Conservation (phyloP, 2,797 vertebrate species). For the Amphiprion clarkii region DNA sequence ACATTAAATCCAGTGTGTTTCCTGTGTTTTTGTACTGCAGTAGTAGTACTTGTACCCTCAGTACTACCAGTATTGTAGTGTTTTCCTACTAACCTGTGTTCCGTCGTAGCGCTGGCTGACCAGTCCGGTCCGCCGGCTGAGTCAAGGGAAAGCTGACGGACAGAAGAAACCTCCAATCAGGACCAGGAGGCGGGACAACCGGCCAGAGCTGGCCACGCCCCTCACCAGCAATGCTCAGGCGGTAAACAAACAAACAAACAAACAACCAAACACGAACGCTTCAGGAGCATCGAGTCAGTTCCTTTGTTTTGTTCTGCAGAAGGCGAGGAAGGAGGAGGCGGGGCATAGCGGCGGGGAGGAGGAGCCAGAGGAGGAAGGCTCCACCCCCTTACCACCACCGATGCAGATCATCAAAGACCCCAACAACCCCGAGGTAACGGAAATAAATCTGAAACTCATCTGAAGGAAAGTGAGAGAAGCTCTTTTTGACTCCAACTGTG, state of each 20-base stretch:
- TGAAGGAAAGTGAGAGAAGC: no score
- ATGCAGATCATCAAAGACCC: slow-evolving; percentile 98
- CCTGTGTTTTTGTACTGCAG: no score
- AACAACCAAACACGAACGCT: neutral
- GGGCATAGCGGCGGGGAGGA: slow-evolving; percentile 92
- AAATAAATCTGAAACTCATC: no score
- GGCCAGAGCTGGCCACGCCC: slow-evolving; percentile 84
- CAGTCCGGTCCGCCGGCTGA: slow-evolving; percentile 92
- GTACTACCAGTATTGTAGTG: no score
- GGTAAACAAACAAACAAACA: slow-evolving; percentile 22
- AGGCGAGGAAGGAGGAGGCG: slow-evolving; percentile 74
- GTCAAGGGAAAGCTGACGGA: slow-evolving; percentile 93
- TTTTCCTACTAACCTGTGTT: neutral
- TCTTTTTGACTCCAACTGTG: no score
- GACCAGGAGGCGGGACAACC: slow-evolving; percentile 90
- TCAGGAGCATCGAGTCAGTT: no score
- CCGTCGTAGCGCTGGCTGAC: slow-evolving; percentile 81
- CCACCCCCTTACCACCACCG: slow-evolving; percentile 91
- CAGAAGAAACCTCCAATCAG: slow-evolving; percentile 89
- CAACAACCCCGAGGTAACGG: slow-evolving; percentile 81
- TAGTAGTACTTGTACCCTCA: no score
- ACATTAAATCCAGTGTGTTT: no score
- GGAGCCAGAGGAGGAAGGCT: slow-evolving; percentile 94
- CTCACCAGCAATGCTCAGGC: slow-evolving; percentile 89
- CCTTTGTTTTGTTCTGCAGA: slow-evolving; percentile 48